These are phyloP conservation scores for Puntigrus tetrazona DNA, from an alignment of 2,113 vertebrate species.

Conservation along the genomic window DNA sequence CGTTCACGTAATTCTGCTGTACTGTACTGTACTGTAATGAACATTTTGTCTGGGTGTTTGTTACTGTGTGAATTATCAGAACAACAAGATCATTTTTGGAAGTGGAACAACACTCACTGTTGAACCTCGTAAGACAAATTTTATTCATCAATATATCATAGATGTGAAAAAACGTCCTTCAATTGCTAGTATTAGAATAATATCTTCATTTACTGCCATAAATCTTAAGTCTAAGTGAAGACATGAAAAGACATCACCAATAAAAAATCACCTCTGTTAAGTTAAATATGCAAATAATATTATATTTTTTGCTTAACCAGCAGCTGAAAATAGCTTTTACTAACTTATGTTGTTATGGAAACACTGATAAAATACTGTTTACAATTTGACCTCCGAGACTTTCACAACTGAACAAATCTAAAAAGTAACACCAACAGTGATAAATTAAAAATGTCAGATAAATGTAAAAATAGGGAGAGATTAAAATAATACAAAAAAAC, in stretches of 20 bases:
- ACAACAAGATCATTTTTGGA: conserved; percentile 55
- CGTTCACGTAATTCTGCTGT: not conserved
- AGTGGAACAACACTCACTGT: conserved; percentile 45
- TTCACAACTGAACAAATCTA: too few relatives aligned
- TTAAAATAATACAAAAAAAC: not conserved
- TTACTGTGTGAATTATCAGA: conserved; percentile 48
- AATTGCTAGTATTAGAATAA: not conserved
- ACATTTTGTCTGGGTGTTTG: conserved; percentile 36
- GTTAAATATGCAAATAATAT: not conserved
- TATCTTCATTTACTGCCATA: not conserved
- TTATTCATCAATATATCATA: not conserved
- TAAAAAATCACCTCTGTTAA: not conserved
- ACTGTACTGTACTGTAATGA: not conserved
- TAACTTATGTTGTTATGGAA: not conserved
- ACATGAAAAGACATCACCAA: not conserved
- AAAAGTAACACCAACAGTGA: too few relatives aligned
- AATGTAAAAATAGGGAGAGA: too few relatives aligned
- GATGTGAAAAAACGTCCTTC: not conserved
- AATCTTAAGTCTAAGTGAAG: too few relatives aligned
- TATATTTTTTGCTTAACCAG: not conserved
- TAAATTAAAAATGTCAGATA: too few relatives aligned
- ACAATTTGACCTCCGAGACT: too few relatives aligned
- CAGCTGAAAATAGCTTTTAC: not conserved
- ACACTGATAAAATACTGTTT: not conserved
- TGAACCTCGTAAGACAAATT: conserved; percentile 34